These are phyloP conservation scores for Silurus asotus DNA, from an alignment of 2,113 vertebrate species.

Conservation along the genomic window DNA sequence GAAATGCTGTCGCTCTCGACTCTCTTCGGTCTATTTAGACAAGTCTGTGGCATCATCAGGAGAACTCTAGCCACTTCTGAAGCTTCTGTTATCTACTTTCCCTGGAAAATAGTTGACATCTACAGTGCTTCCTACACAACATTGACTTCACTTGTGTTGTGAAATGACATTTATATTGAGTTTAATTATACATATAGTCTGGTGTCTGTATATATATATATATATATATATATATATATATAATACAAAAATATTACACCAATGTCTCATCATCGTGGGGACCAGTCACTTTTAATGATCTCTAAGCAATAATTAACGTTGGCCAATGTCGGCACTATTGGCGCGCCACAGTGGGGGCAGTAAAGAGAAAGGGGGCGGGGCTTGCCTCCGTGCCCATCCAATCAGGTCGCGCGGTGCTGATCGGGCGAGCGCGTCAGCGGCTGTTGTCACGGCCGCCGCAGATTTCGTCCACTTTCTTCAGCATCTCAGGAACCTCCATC, in stretches of 20 bases:
- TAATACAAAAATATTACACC: not conserved
- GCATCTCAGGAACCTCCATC: not conserved
- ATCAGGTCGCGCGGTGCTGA: slow-evolving; percentile 49
- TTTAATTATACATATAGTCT: not conserved
- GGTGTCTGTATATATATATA: not conserved
- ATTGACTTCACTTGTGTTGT: not conserved
- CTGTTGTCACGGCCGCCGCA: slow-evolving; percentile 36
- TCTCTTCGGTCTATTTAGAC: too few relatives aligned
- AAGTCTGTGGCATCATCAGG: not conserved
- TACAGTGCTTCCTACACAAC: not conserved
- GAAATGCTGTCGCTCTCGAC: too few relatives aligned
- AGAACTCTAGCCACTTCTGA: not conserved
- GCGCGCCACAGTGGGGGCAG: slow-evolving; percentile 40
- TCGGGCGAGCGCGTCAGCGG: slow-evolving; percentile 51
- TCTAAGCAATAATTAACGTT: slow-evolving; percentile 1
- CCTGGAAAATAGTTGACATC: not conserved
- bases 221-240: not conserved
- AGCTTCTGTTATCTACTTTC: not conserved
- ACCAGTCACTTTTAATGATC: slow-evolving; percentile 5
- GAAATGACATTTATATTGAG: not conserved
- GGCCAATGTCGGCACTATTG: slow-evolving; percentile 32
- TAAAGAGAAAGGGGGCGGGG: slow-evolving; percentile 47
- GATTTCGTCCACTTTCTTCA: not conserved
- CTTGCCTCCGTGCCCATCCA: slow-evolving; percentile 47
- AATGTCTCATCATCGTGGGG: not conserved